phyloP scores from a whole-genome alignment of 2,888 invertebrate genomes.

The Drosophila quinaria region DNA sequence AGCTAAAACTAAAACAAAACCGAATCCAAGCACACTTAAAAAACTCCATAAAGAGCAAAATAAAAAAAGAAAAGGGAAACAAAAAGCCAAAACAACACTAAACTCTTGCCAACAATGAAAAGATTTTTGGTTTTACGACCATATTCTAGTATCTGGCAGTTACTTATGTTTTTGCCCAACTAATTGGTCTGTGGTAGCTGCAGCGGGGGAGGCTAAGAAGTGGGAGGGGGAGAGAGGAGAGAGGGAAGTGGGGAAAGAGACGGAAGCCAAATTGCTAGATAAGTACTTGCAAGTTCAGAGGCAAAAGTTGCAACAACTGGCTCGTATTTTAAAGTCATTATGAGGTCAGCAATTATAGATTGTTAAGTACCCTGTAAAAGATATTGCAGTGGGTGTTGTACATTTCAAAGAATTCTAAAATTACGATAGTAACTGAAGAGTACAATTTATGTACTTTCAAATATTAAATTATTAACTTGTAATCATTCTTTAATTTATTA shows the following conservation, averaged over 20 bases:
- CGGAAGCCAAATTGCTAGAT: conserved; percentile 42
- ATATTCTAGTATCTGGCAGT: conserved; percentile 23
- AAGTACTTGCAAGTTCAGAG: conserved; percentile 42
- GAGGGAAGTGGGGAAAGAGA: not conserved
- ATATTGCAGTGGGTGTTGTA: not conserved
- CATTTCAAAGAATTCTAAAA: not conserved
- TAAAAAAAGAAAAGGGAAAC: conserved; percentile 3
- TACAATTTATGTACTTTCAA: too few relatives aligned
- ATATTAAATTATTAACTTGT: too few relatives aligned
- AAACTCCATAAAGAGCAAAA: conserved; percentile 23
- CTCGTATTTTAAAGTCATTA: conserved; percentile 14
- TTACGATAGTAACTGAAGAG: not conserved
- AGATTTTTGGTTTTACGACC: conserved; percentile 53
- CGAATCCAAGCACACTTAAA: conserved; percentile 11
- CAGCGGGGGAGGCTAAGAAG: conserved; percentile 4
- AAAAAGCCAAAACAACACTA: conserved; percentile 16
- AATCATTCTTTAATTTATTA: too few relatives aligned
- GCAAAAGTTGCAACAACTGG: conserved; percentile 41
- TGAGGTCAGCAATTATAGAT: conserved; percentile 6
- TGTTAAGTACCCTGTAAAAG: conserved; percentile 1
- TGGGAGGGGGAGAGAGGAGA: not conserved
- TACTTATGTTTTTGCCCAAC: conserved; percentile 43
- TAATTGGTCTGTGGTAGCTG: conserved; percentile 57
- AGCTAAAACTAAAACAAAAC: conserved; percentile 38
- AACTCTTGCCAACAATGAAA: conserved; percentile 43